Conservation (phyloP, 2,797 vertebrate species). For the Coendou prehensilis region DNA sequence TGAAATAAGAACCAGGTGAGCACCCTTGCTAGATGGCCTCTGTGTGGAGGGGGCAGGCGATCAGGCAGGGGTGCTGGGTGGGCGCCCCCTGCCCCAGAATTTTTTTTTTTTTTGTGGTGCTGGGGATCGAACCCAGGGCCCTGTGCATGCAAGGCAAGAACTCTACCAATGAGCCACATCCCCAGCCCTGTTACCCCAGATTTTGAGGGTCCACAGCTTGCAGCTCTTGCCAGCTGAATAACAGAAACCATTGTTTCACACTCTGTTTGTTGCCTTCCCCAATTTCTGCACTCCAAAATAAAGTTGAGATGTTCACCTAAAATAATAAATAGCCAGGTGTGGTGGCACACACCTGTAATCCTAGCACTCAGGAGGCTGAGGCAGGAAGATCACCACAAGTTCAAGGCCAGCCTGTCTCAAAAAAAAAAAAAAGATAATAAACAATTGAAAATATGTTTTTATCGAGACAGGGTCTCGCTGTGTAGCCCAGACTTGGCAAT, state of each 20-base stretch:
- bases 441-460: neutral
- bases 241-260: neutral
- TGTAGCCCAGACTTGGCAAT: neutral
- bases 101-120: neutral
- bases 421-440: neutral
- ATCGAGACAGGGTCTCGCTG: neutral
- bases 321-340: neutral
- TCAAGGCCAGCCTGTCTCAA: neutral
- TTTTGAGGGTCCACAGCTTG: neutral
- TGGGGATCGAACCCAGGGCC: neutral
- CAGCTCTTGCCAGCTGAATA: neutral
- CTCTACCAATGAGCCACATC: neutral
- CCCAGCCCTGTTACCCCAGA: neutral
- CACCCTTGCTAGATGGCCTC: neutral
- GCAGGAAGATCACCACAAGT: neutral
- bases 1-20: slow-evolving; percentile 98
- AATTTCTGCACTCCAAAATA: neutral
- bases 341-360: neutral
- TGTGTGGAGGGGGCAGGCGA: neutral
- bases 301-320: neutral
- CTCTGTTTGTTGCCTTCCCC: neutral
- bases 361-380: neutral
- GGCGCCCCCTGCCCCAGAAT: neutral
- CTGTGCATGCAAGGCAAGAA: neutral
- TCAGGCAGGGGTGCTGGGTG: neutral